Evolutionary conservation across 2,113 vertebrate species (phyloP).

Genomic region (Micromys minutus): DNA sequence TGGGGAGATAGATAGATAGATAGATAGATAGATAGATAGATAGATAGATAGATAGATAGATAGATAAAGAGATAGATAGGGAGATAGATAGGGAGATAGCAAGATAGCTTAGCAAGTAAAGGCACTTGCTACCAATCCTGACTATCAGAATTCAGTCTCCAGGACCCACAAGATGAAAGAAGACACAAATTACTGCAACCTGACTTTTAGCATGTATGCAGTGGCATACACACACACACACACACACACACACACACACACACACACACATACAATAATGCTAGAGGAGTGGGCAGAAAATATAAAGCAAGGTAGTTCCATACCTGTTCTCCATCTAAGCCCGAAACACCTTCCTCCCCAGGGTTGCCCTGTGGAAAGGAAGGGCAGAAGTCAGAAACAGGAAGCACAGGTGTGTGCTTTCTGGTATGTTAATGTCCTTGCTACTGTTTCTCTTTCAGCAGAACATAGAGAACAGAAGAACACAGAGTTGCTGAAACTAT

Average conservation of each 20-base stretch:
- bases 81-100: neutral
- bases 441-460: neutral
- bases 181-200: neutral
- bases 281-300: neutral
- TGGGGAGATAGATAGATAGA: neutral
- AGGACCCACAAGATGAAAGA: neutral
- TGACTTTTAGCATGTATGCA: neutral
- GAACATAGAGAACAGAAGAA: too few relatives aligned
- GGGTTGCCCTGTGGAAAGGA: constrained; percentile 3
- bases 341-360: constrained; percentile 54
- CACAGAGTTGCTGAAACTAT: neutral
- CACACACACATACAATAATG: neutral
- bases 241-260: neutral
- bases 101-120: neutral
- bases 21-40: neutral
- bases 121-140: neutral
- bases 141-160: neutral
- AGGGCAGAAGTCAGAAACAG: neutral
- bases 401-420: neutral
- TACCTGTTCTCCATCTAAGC: constrained; percentile 62
- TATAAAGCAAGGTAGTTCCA: neutral
- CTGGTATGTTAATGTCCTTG: neutral
- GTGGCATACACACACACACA: neutral
- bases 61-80: too few relatives aligned
- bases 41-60: neutral